phyloP scores from a whole-genome alignment of 2,888 invertebrate genomes.

The Metacarcinus magister region DNA sequence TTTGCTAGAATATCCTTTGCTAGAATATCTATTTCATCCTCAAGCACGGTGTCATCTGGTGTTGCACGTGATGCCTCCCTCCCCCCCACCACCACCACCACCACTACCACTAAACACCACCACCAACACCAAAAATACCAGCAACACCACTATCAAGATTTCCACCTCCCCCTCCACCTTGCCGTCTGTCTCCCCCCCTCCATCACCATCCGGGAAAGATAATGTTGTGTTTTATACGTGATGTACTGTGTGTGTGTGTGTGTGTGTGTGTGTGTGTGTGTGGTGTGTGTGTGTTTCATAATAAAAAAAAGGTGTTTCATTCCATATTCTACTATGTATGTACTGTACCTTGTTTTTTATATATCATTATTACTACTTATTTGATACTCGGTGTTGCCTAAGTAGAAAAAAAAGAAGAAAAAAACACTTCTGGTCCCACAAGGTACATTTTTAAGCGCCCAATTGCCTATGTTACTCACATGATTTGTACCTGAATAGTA shows the following conservation, averaged over 20 bases:
- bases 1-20: neutral
- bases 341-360: neutral
- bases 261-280: slow-evolving; percentile 1
- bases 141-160: neutral
- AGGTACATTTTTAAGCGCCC: too few relatives aligned
- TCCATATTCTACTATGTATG: neutral
- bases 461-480: too few relatives aligned
- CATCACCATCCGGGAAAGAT: neutral
- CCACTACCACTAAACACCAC: neutral
- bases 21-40: neutral
- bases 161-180: neutral
- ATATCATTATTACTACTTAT: neutral
- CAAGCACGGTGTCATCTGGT: neutral
- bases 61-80: too few relatives aligned
- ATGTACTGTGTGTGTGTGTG: neutral
- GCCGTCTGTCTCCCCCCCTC: neutral
- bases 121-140: neutral
- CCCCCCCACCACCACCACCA: too few relatives aligned
- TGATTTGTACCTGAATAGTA: too few relatives aligned
- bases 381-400: too few relatives aligned
- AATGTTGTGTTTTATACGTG: neutral
- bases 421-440: too few relatives aligned
- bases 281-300: neutral
- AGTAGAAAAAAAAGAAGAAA: too few relatives aligned
- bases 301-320: neutral